These are phyloP conservation scores for Pocillopora grandis DNA, from an alignment of 92 coral and sea anemone species.

Conservation along the genomic window DNA sequence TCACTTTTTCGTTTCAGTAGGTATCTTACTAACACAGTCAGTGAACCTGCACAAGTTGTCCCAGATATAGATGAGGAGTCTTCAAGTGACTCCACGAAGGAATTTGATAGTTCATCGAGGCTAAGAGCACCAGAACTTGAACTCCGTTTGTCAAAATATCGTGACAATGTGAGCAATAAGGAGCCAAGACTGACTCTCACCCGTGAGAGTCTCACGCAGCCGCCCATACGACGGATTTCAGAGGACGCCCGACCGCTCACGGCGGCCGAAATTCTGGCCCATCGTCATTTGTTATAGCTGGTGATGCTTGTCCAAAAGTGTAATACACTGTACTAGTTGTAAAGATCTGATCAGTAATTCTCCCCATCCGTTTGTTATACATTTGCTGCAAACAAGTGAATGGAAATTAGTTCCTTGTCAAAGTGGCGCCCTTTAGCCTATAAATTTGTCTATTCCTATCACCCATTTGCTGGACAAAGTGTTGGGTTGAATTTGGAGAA, in stretches of 20 bases:
- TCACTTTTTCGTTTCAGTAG: conserved; percentile 40
- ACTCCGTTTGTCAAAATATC: conserved; percentile 70
- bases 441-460: too few relatives aligned
- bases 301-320: background rate
- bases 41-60: conserved; percentile 86
- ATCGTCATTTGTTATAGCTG: conserved; percentile 83
- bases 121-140: conserved; percentile 75
- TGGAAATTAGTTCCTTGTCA: too few relatives aligned
- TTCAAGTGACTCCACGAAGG: conserved; percentile 18
- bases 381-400: too few relatives aligned
- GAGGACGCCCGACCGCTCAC: conserved; percentile 92
- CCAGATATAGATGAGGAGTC: conserved; percentile 75
- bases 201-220: conserved; percentile 74
- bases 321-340: background rate
- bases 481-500: too few relatives aligned
- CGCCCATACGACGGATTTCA: conserved; percentile 86
- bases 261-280: conserved; percentile 88
- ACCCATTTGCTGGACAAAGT: too few relatives aligned
- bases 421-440: too few relatives aligned
- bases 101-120: conserved; percentile 36
- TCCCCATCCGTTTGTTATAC: background rate
- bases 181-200: conserved; percentile 63
- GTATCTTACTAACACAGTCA: conserved; percentile 76
- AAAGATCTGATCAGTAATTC: background rate
- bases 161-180: conserved; percentile 73